These are phyloP conservation scores for Agriopis aurantiaria DNA, from an alignment of 2,888 invertebrate species.

Conservation along the genomic window DNA sequence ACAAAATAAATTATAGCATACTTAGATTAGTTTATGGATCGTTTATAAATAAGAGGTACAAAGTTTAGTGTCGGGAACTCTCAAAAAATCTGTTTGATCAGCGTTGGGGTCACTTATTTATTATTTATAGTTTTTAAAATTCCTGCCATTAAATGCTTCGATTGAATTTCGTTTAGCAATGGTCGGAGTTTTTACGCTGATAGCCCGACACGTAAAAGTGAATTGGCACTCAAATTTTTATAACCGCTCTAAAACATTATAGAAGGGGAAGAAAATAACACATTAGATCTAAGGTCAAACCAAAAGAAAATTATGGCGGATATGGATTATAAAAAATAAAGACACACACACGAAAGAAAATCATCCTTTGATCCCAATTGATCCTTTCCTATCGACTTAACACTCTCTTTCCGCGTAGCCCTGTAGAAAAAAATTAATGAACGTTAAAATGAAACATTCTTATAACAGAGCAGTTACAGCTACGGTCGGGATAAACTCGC, in stretches of 20 bases:
- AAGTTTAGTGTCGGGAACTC: neutral
- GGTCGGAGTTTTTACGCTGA: constrained; percentile 27
- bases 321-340: neutral
- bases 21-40: neutral
- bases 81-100: neutral
- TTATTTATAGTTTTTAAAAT: constrained; percentile 10
- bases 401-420: no score
- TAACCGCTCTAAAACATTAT: constrained; percentile 26
- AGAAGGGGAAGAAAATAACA: constrained; percentile 3
- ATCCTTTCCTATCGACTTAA: no score
- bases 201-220: constrained; percentile 28
- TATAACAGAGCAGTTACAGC: constrained; percentile 14
- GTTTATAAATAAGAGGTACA: neutral
- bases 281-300: neutral
- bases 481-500: constrained; percentile 12
- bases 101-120: neutral
- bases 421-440: neutral
- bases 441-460: neutral
- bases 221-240: constrained; percentile 32
- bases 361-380: no score
- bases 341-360: neutral
- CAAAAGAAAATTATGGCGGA: neutral
- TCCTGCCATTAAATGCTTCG: constrained; percentile 13
- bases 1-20: neutral
- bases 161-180: constrained; percentile 21